These are phyloP conservation scores for Cantharis nigra DNA, from an alignment of 2,888 invertebrate species.

Conservation along the genomic window DNA sequence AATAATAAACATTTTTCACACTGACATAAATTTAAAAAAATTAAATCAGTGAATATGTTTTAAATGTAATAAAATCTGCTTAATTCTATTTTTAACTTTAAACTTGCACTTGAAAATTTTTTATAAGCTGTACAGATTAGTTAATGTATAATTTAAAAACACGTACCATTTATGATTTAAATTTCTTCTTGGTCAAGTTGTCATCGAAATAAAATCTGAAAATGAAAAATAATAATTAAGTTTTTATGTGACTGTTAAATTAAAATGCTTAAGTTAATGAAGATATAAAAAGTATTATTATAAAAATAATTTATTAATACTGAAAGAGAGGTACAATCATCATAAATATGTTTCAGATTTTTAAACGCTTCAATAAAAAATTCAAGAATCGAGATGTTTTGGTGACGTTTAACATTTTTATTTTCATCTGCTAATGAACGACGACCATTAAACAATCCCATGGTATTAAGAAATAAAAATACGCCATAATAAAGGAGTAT, in stretches of 20 bases:
- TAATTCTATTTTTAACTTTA: neutral
- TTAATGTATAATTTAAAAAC: neutral
- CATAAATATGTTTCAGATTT: slow-evolving; percentile 2
- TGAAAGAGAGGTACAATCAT: neutral
- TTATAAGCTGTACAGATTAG: neutral
- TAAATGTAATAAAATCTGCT: neutral
- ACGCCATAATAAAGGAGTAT: neutral
- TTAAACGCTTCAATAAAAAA: slow-evolving; percentile 2
- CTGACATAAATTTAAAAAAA: too few relatives aligned
- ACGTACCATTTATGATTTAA: neutral
- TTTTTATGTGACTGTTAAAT: neutral
- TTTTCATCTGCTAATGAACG: neutral
- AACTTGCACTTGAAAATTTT: neutral
- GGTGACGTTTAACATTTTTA: neutral
- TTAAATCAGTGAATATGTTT: neutral
- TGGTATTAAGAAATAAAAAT: neutral
- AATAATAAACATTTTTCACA: too few relatives aligned
- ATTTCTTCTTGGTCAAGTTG: neutral
- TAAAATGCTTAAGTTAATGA: neutral
- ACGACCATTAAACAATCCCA: neutral
- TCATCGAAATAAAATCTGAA: neutral
- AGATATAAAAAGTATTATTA: neutral
- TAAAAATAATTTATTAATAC: neutral
- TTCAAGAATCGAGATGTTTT: neutral
- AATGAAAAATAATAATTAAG: neutral